Percentiles rank a stretch among this genome's conserved stretches.
phyloP scores from a whole-genome alignment of 1,140 invertebrate genomes.

The Ctenoplectra terminalis region DNA sequence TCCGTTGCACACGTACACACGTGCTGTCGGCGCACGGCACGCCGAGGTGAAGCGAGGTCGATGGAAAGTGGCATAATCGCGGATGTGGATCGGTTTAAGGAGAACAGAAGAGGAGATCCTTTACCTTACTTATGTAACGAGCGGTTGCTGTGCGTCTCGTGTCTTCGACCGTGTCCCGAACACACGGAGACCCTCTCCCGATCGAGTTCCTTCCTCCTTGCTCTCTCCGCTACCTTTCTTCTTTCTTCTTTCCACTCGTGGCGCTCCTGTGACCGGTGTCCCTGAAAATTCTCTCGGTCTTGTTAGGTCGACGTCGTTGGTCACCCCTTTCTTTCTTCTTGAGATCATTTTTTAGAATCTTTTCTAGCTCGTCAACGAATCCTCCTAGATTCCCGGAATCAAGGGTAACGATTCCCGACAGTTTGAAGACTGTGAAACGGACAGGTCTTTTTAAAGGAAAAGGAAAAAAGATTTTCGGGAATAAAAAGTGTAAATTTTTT shows the following conservation, averaged over 20 bases:
- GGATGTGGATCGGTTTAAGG: conserved; percentile 80
- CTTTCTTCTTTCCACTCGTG: conserved; percentile 33
- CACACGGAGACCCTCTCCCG: conserved; percentile 47
- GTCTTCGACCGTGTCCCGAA: conserved; percentile 77
- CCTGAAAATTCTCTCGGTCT: conserved; percentile 55
- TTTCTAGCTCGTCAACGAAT: too few species aligned
- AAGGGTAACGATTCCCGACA: neutral
- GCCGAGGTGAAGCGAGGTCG: conserved; percentile 73
- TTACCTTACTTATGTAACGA: conserved; percentile 81
- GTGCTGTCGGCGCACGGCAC: conserved; percentile 28
- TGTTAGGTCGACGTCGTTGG: neutral
- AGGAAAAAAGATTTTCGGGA: too few species aligned
- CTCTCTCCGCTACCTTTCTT: neutral
- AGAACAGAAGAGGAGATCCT: conserved; percentile 78
- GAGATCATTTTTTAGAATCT: neutral
- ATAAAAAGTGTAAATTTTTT: too few species aligned
- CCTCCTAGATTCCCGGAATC: neutral
- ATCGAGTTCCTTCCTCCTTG: conserved; percentile 20
- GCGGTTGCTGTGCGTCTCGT: conserved; percentile 73
- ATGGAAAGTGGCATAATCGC: conserved; percentile 82
- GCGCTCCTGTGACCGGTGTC: conserved; percentile 38
- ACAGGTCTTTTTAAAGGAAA: too few species aligned
- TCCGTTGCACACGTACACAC: conserved; percentile 12
- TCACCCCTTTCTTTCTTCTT: conserved; percentile 12
- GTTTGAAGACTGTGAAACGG: too few species aligned